Percentiles rank a stretch among this genome's conserved stretches.
Evolutionary conservation across 2,113 vertebrate genomes (phyloP).

Genomic region (Hydrolagus affinis): DNA sequence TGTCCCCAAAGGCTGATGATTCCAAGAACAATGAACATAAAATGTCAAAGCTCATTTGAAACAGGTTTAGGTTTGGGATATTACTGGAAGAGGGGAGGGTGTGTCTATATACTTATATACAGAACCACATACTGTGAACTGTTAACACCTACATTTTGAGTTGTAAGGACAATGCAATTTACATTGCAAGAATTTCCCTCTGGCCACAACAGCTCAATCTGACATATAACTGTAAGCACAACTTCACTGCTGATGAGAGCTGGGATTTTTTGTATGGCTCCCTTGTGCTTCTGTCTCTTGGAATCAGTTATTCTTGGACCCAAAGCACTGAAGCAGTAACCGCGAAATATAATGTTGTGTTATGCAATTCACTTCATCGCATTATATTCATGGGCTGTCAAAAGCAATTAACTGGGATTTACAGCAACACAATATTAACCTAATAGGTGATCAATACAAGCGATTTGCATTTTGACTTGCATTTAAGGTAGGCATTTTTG

Average conservation of each 20-base stretch:
- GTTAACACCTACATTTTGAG: too few relatives aligned
- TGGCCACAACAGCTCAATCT: background rate
- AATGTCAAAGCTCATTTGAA: too few relatives aligned
- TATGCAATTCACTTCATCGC: background rate
- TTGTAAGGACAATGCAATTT: background rate
- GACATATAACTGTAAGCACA: background rate
- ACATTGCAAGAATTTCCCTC: background rate
- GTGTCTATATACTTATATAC: too few relatives aligned
- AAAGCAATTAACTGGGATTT: constrained; percentile 2
- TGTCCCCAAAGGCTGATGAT: too few relatives aligned
- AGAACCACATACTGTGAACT: too few relatives aligned
- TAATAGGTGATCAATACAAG: background rate
- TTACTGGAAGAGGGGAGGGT: too few relatives aligned
- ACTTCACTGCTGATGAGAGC: background rate
- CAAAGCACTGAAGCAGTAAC: background rate
- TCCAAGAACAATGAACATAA: too few relatives aligned
- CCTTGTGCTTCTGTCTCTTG: background rate
- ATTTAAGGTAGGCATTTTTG: too few relatives aligned
- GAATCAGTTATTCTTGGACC: background rate
- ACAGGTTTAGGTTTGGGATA: too few relatives aligned
- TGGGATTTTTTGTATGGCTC: background rate
- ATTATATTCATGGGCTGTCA: background rate
- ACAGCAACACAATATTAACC: background rate
- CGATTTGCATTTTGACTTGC: background rate
- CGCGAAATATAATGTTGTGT: background rate